Percentiles rank a stretch among this genome's conserved stretches.
Conservation (phyloP, 2,113 vertebrate genomes). For the Lipophrys pholis region DNA sequence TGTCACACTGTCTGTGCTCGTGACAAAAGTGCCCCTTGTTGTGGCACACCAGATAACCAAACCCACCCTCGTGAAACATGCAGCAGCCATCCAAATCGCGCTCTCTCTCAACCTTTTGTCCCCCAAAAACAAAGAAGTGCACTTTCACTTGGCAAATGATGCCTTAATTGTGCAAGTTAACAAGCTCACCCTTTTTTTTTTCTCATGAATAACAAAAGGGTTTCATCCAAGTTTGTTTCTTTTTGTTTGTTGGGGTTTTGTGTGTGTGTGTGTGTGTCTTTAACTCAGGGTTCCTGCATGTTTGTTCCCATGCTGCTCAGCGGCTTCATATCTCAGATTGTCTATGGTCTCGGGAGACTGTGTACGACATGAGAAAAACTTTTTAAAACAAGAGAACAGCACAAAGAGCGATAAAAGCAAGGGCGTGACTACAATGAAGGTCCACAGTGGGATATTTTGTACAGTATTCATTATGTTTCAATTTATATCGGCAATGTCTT, state of each 20-base stretch:
- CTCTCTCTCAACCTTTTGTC: constrained; percentile 78
- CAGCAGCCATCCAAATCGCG: constrained; percentile 48
- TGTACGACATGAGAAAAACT: constrained; percentile 9
- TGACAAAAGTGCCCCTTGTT: constrained; percentile 82
- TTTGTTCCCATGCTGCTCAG: constrained; percentile 70
- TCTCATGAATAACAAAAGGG: constrained; percentile 82
- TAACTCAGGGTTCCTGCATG: constrained; percentile 47
- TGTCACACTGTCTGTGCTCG: constrained; percentile 77
- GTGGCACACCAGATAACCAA: constrained; percentile 66
- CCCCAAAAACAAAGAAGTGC: constrained; percentile 77
- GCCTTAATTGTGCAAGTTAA: constrained; percentile 85
- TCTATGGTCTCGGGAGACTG: not conserved
- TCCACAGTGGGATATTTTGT: constrained; percentile 71
- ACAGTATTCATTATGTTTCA: constrained; percentile 67
- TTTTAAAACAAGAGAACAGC: constrained; percentile 20
- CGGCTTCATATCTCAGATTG: constrained; percentile 33
- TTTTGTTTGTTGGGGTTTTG: constrained; percentile 50
- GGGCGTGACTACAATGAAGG: constrained; percentile 33
- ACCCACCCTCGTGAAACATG: constrained; percentile 60
- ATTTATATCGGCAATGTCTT: constrained; percentile 63
- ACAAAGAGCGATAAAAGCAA: constrained; percentile 26
- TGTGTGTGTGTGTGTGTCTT: constrained; percentile 15
- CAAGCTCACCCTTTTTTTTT: constrained; percentile 70
- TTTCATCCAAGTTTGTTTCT: constrained; percentile 58
- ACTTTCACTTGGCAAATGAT: constrained; percentile 80